Base-by-base conservation (phyloP, 2,888 invertebrate genomes). In the Cyaniris semiargus region DNA sequence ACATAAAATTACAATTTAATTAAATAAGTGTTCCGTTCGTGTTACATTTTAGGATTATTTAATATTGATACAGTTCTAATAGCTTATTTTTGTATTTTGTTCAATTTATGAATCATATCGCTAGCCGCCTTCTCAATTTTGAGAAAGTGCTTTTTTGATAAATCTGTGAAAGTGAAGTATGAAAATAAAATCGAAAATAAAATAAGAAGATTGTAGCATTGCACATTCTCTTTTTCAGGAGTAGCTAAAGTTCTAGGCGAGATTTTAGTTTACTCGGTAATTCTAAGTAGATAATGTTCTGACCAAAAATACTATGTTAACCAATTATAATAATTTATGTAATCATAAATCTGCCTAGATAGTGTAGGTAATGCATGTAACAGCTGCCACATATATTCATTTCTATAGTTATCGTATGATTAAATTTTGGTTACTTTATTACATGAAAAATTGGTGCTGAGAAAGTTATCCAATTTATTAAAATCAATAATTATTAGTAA, bases 141-240 rank as follows among this genome's bases (percentile, higher is more conserved):
- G 87, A 85, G 81, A 76, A 84, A 81, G 90, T 90, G 91, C 91
- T 88, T 85, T n/a, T 86, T 85, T 83, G 84, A 84, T 81, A 83
- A 87, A 84, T 86, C 88, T 87, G 89, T 89, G 87, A 89, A 86
- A 90, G 88, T 91, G 89, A n/a, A n/a, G n/a, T n/a, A n/a, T n/a
- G n/a, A n/a, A n/a, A n/a, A n/a, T n/a, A n/a, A n/a, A n/a, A n/a
- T 83, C 83, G 88, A 91, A 91, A 90, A 87, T 86, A 89, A 92
- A 89, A 89, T 88, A 90, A 92, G 92, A 92, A 92, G 90, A 90
- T 87, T 85, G 87, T 88, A 92, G 94, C 93, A 93, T 93, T 90
- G 93, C 94, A 93, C 94, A 94, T 94, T n/a, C 93, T n/a, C n/a
- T 85, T 89, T 88, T 53, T 89, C 86, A 91, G 91, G 89, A 89